These are phyloP conservation scores for Pseudococcus longispinus DNA, from an alignment of 2,888 invertebrate genomes.

Conservation along the genomic window DNA sequence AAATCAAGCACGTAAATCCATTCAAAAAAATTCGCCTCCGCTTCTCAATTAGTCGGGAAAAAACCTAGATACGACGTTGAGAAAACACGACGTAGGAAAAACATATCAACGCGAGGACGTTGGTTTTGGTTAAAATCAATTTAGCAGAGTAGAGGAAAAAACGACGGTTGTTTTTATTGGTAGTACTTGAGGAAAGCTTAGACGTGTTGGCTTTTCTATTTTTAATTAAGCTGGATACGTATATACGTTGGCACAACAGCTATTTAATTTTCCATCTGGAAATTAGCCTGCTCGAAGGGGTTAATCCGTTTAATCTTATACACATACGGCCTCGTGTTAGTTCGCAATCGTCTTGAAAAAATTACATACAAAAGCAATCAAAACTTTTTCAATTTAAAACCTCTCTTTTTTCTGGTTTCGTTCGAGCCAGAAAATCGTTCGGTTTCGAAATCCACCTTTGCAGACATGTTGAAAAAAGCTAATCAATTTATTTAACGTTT, in stretches of 20 bases:
- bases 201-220: neutral
- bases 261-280: neutral
- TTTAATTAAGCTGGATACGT: neutral
- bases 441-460: neutral
- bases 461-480: neutral
- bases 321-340: neutral
- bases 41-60: no score
- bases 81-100: neutral
- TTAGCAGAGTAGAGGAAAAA: neutral
- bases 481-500: neutral
- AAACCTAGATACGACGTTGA: neutral
- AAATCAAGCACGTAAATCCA: neutral
- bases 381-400: slow-evolving; percentile 8
- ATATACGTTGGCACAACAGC: neutral
- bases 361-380: neutral
- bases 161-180: neutral
- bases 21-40: neutral
- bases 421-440: neutral
- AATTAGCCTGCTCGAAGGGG: neutral
- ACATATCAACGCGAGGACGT: neutral
- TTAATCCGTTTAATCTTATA: slow-evolving; percentile 1
- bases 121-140: neutral
- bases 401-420: neutral
- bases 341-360: neutral
- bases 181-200: neutral